Evolutionary conservation across 2,113 vertebrate species (phyloP), one percentile per base, ranked within the genome.

Genomic region (Cottus gobio): DNA sequence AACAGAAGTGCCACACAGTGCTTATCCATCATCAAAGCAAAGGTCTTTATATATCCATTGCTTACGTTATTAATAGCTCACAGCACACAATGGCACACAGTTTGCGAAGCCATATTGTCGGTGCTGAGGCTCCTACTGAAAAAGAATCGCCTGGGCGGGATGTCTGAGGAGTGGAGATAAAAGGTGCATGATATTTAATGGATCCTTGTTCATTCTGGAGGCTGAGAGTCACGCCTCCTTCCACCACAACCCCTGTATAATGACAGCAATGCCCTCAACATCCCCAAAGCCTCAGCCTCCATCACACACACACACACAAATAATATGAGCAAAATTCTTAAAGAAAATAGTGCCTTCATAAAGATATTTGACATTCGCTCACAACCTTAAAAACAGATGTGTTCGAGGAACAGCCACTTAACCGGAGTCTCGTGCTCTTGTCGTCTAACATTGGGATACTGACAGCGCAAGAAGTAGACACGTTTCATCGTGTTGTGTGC

Each of bases 1-100:
- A 69, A 3, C 8, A 71, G 39, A 83, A 85, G 62, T 70, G 16
- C 24, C 6, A 16, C 36, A 26, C 1, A 16, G 62, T 39, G 61
- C 37, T 66, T 24, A 18, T 24, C 39, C 46, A 31, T 56, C 39
- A 64, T 58, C 58, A 31, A n/a, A 69, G 57, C 22, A 31, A 36
- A 26, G 2, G 13, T n/a, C 7, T 37, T 20, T 26, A 7, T 34
- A n/a, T 1, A 57, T 42, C 15, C 42, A 30, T 46, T 20, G 37
- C 22, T 73, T 10, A 37, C 52, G 44, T 66, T 60, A 77, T 37
- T 60, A 52, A 69, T 76, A 36, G 44, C 36, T 57, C 9, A 0
- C 20, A 50, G 12, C 11, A 9, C 24, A 48, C 36, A 57, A 52
- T 30, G 60, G 64, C 37, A 0, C 12, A 46, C 44, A 5, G 11